Evolutionary conservation across 2,888 invertebrate genomes (phyloP).

Genomic region (Aphrophora alni): DNA sequence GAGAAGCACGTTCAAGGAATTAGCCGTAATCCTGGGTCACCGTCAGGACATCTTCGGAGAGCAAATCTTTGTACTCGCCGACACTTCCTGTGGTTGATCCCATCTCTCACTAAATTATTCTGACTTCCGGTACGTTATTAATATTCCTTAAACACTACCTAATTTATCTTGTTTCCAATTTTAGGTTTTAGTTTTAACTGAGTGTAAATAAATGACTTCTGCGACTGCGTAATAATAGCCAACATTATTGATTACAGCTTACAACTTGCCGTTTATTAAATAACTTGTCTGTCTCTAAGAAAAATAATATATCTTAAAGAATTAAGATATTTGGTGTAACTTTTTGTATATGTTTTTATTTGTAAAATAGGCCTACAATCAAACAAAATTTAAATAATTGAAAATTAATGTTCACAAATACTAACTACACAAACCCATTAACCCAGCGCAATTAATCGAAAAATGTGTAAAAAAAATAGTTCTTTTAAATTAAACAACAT

Average conservation of each 20-base stretch:
- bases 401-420: too few species aligned
- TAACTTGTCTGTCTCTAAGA: too few species aligned
- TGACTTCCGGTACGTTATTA: neutral
- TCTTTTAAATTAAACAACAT: neutral
- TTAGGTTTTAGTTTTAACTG: neutral
- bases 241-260: too few species aligned
- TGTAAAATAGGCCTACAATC: too few species aligned
- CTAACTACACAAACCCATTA: too few species aligned
- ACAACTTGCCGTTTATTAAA: too few species aligned
- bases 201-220: neutral
- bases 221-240: neutral
- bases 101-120: neutral
- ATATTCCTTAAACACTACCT: neutral
- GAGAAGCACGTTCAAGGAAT: slow-evolving; percentile 25
- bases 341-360: too few species aligned
- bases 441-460: too few species aligned
- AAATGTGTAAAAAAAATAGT: too few species aligned
- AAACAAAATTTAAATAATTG: too few species aligned
- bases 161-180: neutral
- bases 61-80: neutral
- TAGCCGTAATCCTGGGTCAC: slow-evolving; percentile 27
- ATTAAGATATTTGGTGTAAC: too few species aligned
- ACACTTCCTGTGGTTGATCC: neutral
- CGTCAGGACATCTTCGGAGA: neutral
- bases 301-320: too few species aligned